Conservation (phyloP, 2,113 vertebrate genomes). For the Rostratula benghalensis region DNA sequence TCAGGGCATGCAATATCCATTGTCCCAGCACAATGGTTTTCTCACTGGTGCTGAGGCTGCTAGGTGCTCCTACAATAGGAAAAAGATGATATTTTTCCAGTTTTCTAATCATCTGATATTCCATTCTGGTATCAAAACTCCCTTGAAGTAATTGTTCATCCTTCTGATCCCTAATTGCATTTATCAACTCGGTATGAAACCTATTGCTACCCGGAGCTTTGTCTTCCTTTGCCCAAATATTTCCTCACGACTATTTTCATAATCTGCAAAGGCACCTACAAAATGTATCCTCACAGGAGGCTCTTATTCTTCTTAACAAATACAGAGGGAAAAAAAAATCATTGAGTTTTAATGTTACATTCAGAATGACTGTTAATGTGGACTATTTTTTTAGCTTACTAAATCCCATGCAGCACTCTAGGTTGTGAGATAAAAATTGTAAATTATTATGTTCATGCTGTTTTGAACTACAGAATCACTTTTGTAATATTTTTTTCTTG, state of each 20-base stretch:
- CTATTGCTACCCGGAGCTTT: conserved; percentile 61
- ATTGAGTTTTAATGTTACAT: conserved; percentile 26
- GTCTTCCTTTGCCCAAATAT: conserved; percentile 54
- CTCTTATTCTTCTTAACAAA: conserved; percentile 19
- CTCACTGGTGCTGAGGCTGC: background rate
- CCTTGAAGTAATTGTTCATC: conserved; percentile 62
- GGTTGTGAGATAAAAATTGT: conserved; percentile 62
- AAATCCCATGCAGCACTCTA: conserved; percentile 50
- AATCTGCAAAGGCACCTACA: conserved; percentile 48
- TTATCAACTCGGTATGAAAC: conserved; percentile 57
- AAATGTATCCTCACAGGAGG: conserved; percentile 25
- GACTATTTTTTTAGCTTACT: background rate
- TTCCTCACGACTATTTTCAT: conserved; percentile 52
- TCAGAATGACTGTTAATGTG: conserved; percentile 48
- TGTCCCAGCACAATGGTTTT: background rate
- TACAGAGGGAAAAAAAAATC: conserved; percentile 6
- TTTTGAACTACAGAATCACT: conserved; percentile 63
- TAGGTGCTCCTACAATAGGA: background rate
- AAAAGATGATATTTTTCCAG: conserved; percentile 25
- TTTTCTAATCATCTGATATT: conserved; percentile 59
- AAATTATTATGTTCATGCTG: conserved; percentile 65
- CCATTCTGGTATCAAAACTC: conserved; percentile 45
- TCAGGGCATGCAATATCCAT: conserved; percentile 23
- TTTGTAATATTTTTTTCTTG: conserved; percentile 65
- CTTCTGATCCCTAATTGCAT: conserved; percentile 61